These are phyloP conservation scores for Dreissena rostriformis DNA, from an alignment of 1,140 invertebrate species.

Conservation along the genomic window DNA sequence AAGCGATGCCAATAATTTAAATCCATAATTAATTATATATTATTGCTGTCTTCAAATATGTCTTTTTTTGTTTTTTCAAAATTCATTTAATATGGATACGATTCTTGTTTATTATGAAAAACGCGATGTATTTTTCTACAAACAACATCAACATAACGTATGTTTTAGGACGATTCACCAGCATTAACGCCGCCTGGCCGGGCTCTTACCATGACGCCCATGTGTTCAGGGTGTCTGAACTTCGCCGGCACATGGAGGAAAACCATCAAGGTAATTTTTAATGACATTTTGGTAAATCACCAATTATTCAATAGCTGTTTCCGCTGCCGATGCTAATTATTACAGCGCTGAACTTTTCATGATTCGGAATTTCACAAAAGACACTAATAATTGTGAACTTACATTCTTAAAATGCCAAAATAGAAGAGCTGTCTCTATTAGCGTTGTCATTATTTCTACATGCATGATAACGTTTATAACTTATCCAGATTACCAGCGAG, in stretches of 20 bases:
- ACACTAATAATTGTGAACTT: background rate
- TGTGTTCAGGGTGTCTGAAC: background rate
- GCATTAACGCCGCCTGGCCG: slow-evolving; percentile 10
- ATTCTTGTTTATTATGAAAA: too few species aligned
- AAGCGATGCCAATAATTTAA: background rate
- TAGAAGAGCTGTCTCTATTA: background rate
- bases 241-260: background rate
- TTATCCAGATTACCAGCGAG: slow-evolving; percentile 11
- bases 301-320: background rate
- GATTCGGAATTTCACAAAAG: background rate
- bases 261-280: slow-evolving; percentile 18
- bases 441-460: too few species aligned
- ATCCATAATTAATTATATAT: background rate
- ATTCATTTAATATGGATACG: too few species aligned
- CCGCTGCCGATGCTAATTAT: background rate
- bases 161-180: background rate
- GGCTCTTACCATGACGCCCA: slow-evolving; percentile 24
- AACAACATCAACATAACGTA: too few species aligned
- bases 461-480: background rate
- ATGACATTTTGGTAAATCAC: background rate
- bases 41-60: background rate
- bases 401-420: background rate
- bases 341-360: background rate
- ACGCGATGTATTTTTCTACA: too few species aligned
- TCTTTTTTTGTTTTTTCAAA: too few species aligned